Base-by-base conservation (phyloP, 2,113 vertebrate species). In the Entelurus aequoreus region DNA sequence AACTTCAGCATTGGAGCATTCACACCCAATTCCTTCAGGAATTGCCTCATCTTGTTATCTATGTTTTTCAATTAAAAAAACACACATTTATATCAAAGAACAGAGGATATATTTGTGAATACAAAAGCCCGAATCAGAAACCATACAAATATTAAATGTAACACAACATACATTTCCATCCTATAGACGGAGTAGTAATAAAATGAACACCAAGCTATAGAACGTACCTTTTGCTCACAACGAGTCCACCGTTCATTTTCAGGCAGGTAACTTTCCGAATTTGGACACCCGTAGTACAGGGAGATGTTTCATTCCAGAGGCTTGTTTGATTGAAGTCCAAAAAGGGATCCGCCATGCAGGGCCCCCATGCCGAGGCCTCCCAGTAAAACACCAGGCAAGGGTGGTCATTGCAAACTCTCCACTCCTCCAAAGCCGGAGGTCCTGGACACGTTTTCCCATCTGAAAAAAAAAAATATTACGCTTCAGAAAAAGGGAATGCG, bases 371-470 rank as follows among this genome's bases (percentile, higher is more conserved):
- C 0, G 90, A 92, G 0, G 84, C 79, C 16, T 96, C 93, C 97
- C 97, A 99, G 79, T 93, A 91, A 69, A 96, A 92, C 3, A 89
- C 81, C 8, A 81, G 65, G 2, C 97, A 99, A 0, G 87, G 89
- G 62, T 98, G 93, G 14, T 93, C 84, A 0, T 93, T 95, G 72
- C 97, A 99, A 19, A 86, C 56, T 14, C 94, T 92, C 84, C 94
- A 91, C 57, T 98, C 94, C 80, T 93, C 92, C 63, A 98, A 82
- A 75, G 89, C 87, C 11, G 86, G 76, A 78, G 83, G 88, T 48
- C 89, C 81, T 6, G 94, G 96, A 79, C 97, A 98, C 6, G 86
- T 68, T 48, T 91, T 95, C 15, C 93, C 95, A 62, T 88, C 93
- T 95, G 79, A 1, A 76, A 69, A 62, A 51, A 15, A 7, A 52